Evolutionary conservation across 2,113 vertebrate species (phyloP).

Genomic region (Jacana jacana): DNA sequence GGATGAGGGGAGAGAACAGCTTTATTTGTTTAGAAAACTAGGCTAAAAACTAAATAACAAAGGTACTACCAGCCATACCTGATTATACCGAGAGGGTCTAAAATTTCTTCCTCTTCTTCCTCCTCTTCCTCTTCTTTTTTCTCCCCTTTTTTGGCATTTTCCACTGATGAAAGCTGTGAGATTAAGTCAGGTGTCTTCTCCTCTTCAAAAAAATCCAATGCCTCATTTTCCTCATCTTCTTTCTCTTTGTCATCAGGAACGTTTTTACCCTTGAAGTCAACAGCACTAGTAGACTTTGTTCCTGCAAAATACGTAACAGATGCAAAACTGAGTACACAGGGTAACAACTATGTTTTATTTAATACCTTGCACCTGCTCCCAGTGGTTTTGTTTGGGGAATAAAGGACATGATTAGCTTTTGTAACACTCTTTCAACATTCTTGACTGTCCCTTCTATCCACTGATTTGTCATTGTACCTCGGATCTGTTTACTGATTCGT

Average conservation of each 20-base stretch:
- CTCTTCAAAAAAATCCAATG: conserved; percentile 80
- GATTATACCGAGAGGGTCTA: conserved; percentile 83
- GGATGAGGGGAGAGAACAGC: neutral
- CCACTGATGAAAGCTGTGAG: neutral
- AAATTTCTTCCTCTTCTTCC: conserved; percentile 73
- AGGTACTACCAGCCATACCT: conserved; percentile 65
- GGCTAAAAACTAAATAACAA: neutral
- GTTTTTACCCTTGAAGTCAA: conserved; percentile 64
- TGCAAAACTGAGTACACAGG: neutral
- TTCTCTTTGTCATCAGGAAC: conserved; percentile 43
- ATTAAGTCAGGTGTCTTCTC: conserved; percentile 42
- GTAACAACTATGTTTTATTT: neutral
- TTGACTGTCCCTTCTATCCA: neutral
- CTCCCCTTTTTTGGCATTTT: neutral
- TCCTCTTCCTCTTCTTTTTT: conserved; percentile 49
- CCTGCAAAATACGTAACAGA: conserved; percentile 62
- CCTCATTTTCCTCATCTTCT: conserved; percentile 60
- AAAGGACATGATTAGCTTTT: neutral
- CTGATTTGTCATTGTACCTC: neutral
- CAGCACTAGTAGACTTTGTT: conserved; percentile 57
- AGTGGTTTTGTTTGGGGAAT: neutral
- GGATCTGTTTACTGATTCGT: neutral
- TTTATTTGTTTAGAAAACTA: neutral
- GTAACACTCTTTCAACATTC: neutral
- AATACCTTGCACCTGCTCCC: neutral